phyloP scores from a whole-genome alignment of 2,888 invertebrate species.

The Pandemis corylana region DNA sequence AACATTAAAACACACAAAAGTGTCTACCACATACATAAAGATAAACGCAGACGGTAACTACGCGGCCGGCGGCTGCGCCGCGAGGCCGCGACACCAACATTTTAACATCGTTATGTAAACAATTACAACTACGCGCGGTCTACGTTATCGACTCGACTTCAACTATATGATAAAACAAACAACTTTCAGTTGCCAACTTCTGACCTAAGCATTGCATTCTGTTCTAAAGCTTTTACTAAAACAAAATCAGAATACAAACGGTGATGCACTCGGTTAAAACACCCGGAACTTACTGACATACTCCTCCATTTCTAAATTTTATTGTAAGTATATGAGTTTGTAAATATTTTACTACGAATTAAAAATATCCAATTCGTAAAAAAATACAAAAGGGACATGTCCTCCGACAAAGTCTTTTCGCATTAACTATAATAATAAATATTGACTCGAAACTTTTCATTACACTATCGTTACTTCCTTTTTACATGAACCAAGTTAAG shows the following conservation, averaged over 20 bases:
- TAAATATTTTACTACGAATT: conserved; percentile 49
- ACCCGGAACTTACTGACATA: conserved; percentile 19
- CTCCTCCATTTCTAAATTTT: conserved; percentile 19
- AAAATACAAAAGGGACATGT: conserved; percentile 66
- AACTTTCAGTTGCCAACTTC: conserved; percentile 48
- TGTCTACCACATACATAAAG: conserved; percentile 49
- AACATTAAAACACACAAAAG: conserved; percentile 57
- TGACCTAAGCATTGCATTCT: conserved; percentile 39
- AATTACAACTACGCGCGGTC: conserved; percentile 21
- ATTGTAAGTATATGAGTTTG: conserved; percentile 24
- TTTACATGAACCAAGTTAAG: conserved; percentile 28
- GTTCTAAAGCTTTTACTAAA: conserved; percentile 31
- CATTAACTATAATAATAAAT: conserved; percentile 43
- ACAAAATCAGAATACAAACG: conserved; percentile 28
- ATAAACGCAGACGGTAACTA: conserved; percentile 45
- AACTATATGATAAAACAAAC: conserved; percentile 41
- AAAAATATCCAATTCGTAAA: conserved; percentile 58
- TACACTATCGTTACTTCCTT: conserved; percentile 29
- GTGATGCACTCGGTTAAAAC: conserved; percentile 9
- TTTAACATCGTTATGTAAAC: conserved; percentile 29
- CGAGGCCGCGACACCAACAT: conserved; percentile 44
- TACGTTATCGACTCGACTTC: conserved; percentile 35
- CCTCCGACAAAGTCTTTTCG: conserved; percentile 48
- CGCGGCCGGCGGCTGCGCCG: conserved; percentile 52
- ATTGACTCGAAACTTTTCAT: conserved; percentile 42